Evolutionary conservation across 2,888 invertebrate genomes (phyloP).

Genomic region (Dasypolia templi): DNA sequence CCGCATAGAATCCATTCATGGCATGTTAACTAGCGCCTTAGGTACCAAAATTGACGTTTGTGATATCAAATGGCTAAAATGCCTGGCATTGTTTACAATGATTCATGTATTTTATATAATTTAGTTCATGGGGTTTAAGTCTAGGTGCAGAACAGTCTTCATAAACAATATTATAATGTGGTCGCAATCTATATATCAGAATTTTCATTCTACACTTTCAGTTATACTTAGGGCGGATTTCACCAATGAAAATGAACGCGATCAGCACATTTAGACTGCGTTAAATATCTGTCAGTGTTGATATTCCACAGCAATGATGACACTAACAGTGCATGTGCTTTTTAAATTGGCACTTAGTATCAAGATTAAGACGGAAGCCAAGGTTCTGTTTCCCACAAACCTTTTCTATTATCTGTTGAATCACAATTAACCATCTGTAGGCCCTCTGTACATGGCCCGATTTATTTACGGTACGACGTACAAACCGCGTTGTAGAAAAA

Average conservation of each 20-base stretch:
- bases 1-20: constrained; percentile 7
- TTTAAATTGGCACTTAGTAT: no score
- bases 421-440: no score
- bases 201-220: background rate
- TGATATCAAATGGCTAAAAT: constrained; percentile 16
- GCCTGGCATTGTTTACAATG: constrained; percentile 18
- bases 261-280: no score
- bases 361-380: background rate
- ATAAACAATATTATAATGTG: background rate
- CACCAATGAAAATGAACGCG: no score
- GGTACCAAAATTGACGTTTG: constrained; percentile 9
- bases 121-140: background rate
- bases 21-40: constrained; percentile 29
- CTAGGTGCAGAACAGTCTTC: background rate
- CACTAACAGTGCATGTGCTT: no score
- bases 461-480: no score
- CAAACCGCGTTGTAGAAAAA: no score
- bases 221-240: background rate
- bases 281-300: no score
- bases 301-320: no score
- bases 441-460: no score
- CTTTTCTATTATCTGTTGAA: no score
- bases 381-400: background rate
- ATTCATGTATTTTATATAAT: constrained; percentile 8
- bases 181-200: background rate